Evolutionary conservation across 2,797 vertebrate species (phyloP), one percentile per base, ranked within the genome.

Genomic region (Sparidentex hasta): DNA sequence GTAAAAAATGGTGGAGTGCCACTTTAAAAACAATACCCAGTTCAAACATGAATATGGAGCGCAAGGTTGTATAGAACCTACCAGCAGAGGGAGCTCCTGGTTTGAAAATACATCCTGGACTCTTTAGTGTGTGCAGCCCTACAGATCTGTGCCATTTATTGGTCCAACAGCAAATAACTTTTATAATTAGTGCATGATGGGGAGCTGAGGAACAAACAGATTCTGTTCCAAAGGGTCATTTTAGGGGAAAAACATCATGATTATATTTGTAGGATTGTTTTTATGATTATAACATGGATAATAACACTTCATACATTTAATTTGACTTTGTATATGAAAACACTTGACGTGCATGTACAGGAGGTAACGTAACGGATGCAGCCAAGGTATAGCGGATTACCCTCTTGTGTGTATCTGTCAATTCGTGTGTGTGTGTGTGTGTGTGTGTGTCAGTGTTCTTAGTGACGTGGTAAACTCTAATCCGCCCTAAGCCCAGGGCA

Each of bases 381-480:
- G 78, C 48, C 20, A 79, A 79, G 52, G 79, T 84, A 80, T 52
- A 65, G 76, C 11, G 18, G 83, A 94, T 93, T 90, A 93, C 51
- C 20, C 43, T 58, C 38, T 63, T 18, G 57, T 81, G 68, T 72
- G 55, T 72, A n/a, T 75, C 59, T 75, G 71, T 74, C 52, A 33
- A 71, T 76, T 66, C 64, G 85, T 72, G 65, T 78, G 3, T 44
- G 46, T 76, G 71, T 68, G 72, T 78, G 71, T 57, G 52, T 66
- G 69, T 66, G 74, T 74, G 71, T 86, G 72, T 58, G 78, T 69
- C 20, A 20, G 70, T 68, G 86, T 87, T 87, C 75, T 90, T 91
- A 85, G 86, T 93, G 90, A 93, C 87, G 82, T 86, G 62, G 65
- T 82, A 73, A 84, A 86, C 88, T 85, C 58, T 94, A 94, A 95